Conservation (phyloP, 1,140 invertebrate species). For the Sinella curviseta region DNA sequence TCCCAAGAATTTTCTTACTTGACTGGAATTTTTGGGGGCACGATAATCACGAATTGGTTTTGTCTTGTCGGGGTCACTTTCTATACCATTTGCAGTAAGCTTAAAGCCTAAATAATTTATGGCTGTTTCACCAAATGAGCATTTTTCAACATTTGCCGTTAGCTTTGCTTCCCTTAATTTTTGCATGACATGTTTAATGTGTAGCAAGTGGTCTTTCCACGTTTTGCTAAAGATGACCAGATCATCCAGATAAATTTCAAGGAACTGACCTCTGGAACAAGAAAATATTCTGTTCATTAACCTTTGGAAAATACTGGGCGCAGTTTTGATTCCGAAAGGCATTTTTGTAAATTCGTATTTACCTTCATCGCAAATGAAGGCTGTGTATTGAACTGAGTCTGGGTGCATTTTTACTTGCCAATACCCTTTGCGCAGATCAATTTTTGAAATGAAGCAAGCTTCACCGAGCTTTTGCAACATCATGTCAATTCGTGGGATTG, state of each 20-base stretch:
- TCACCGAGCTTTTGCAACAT: constrained; percentile 50
- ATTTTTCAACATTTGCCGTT: constrained; percentile 57
- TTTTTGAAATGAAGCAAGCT: constrained; percentile 49
- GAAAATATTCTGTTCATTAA: constrained; percentile 46
- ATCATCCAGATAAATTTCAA: not conserved
- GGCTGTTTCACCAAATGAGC: constrained; percentile 56
- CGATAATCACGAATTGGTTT: constrained; percentile 53
- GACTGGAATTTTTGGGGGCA: constrained; percentile 52
- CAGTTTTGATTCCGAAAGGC: constrained; percentile 51
- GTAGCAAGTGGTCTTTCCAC: not conserved
- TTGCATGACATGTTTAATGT: not conserved
- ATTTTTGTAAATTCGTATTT: constrained; percentile 49
- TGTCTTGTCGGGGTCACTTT: constrained; percentile 56
- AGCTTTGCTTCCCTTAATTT: constrained; percentile 51
- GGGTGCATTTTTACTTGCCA: constrained; percentile 52
- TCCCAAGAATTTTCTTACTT: constrained; percentile 57
- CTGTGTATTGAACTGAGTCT: constrained; percentile 36
- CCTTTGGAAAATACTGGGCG: constrained; percentile 45
- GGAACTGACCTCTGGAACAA: not conserved
- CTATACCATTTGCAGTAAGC: constrained; percentile 54
- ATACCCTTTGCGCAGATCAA: constrained; percentile 52
- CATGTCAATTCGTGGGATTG: constrained; percentile 54
- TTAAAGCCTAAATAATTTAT: constrained; percentile 56
- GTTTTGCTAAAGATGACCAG: not conserved
- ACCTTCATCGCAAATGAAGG: too few species aligned